Evolutionary conservation across 2,797 vertebrate species (phyloP).

Genomic region (Numenius phaeopus): DNA sequence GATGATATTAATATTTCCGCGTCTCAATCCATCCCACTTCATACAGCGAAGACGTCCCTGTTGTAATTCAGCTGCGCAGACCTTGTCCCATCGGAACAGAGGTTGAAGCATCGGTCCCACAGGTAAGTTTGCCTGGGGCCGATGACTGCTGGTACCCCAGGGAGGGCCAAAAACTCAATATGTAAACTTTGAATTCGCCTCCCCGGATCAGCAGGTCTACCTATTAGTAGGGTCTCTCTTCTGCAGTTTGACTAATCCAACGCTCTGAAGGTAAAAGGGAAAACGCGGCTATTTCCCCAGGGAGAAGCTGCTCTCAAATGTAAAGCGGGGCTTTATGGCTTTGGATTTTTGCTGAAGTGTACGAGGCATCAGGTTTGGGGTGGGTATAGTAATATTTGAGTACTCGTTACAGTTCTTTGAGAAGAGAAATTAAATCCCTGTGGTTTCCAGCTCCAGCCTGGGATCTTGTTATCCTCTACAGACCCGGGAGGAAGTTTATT

Average conservation of each 20-base stretch:
- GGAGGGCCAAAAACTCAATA: neutral
- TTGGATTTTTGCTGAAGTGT: neutral
- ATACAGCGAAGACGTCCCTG: neutral
- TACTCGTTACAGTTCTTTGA: neutral
- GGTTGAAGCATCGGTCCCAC: neutral
- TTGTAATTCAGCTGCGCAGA: neutral
- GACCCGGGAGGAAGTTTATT: neutral
- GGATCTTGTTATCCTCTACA: neutral
- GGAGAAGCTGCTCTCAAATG: constrained; percentile 1
- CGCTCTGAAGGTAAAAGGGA: neutral
- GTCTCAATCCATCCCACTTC: neutral
- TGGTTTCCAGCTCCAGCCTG: neutral
- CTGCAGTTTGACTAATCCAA: neutral
- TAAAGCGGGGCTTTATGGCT: neutral
- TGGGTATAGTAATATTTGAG: neutral
- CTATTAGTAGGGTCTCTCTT: neutral
- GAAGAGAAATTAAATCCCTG: neutral
- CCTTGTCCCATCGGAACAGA: neutral
- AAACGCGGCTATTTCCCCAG: neutral
- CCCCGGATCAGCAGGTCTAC: neutral
- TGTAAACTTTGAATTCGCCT: neutral
- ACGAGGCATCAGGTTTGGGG: neutral
- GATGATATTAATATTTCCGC: neutral
- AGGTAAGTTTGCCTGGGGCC: neutral
- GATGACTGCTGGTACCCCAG: neutral